Evolutionary conservation across 2,888 invertebrate genomes (phyloP).

Genomic region (Polietes domitor): DNA sequence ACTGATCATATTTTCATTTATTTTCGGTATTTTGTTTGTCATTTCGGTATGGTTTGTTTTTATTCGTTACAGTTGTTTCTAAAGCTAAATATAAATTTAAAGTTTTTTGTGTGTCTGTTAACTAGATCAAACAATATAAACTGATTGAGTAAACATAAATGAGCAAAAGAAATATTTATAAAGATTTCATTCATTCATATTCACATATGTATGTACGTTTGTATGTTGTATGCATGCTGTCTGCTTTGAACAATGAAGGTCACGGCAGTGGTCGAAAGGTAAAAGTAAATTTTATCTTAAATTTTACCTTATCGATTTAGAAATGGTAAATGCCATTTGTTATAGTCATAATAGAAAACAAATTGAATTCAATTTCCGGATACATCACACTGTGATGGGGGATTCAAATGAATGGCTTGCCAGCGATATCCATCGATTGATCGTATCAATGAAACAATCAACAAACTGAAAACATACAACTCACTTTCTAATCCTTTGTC

Average conservation of each 20-base stretch:
- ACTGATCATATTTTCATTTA: background rate
- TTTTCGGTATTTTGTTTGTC: background rate
- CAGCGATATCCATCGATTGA: too few relatives aligned
- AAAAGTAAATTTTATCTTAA: background rate
- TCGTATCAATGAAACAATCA: background rate
- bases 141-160: background rate
- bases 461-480: too few relatives aligned
- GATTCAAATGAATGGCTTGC: too few relatives aligned
- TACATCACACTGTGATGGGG: background rate
- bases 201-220: too few relatives aligned
- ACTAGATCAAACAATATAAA: background rate
- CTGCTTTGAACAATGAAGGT: background rate
- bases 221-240: background rate
- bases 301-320: background rate
- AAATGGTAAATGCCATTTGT: background rate
- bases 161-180: background rate
- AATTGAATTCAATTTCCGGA: conserved; percentile 1
- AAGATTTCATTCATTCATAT: conserved; percentile 4
- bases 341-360: background rate
- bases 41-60: background rate
- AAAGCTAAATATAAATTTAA: background rate
- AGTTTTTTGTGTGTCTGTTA: background rate
- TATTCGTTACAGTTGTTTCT: background rate
- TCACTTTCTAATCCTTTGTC: background rate
- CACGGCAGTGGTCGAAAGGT: background rate